Percentiles rank a stretch among this genome's conserved stretches.
These are phyloP conservation scores for Achlya flavicornis DNA, from an alignment of 2,888 invertebrate species.

Conservation along the genomic window DNA sequence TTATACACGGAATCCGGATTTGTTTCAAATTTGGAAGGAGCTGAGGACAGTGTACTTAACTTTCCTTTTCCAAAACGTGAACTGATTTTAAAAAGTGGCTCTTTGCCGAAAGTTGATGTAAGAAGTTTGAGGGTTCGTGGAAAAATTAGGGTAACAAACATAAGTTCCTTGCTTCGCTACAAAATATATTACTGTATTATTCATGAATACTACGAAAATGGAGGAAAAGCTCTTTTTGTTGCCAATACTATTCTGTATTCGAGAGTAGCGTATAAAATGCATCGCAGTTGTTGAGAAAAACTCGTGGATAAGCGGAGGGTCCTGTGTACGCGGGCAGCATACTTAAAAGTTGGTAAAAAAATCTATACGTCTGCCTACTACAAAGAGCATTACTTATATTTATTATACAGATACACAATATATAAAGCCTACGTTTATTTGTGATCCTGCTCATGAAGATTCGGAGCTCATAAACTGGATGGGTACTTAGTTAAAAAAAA, in stretches of 20 bases:
- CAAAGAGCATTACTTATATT: constrained; percentile 33
- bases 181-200: neutral
- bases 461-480: too few relatives aligned
- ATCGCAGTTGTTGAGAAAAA: constrained; percentile 58
- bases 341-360: constrained; percentile 64
- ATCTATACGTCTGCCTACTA: constrained; percentile 48
- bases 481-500: too few relatives aligned
- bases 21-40: too few relatives aligned
- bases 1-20: too few relatives aligned
- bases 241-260: constrained; percentile 20
- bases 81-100: neutral
- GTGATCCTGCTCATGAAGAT: too few relatives aligned
- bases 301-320: constrained; percentile 55
- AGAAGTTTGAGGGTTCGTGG: neutral
- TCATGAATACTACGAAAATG: constrained; percentile 11
- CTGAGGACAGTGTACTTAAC: too few relatives aligned
- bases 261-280: constrained; percentile 61
- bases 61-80: neutral
- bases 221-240: constrained; percentile 19
- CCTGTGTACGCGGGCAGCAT: constrained; percentile 62
- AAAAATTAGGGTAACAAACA: too few relatives aligned
- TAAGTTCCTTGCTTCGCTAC: neutral
- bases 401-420: neutral
- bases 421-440: neutral
- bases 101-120: neutral